These are phyloP conservation scores for Zaprionus obscuricornis DNA, from an alignment of 2,888 invertebrate species.

Conservation along the genomic window DNA sequence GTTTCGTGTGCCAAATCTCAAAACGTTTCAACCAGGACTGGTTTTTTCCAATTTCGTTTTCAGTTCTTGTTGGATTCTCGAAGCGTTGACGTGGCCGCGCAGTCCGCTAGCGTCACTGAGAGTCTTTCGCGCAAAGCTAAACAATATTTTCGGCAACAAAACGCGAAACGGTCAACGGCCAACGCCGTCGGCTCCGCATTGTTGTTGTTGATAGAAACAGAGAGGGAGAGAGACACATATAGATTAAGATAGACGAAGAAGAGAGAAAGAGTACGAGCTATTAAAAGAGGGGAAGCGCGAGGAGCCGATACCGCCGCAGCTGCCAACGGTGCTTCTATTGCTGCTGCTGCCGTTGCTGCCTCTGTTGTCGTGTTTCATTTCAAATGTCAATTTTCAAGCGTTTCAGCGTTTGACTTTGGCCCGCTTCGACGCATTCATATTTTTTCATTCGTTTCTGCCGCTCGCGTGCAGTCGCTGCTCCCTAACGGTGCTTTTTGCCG, in stretches of 20 bases:
- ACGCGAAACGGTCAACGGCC: constrained; percentile 30
- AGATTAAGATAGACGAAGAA: background rate
- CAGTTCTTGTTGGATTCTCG: constrained; percentile 84
- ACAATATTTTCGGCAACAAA: constrained; percentile 39
- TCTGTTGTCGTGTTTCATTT: constrained; percentile 58
- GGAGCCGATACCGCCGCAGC: no score
- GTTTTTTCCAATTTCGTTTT: constrained; percentile 83
- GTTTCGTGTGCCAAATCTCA: constrained; percentile 54
- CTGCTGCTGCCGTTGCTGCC: constrained; percentile 10
- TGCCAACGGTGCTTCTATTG: background rate
- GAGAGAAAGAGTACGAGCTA: constrained; percentile 11
- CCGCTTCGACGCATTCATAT: constrained; percentile 44
- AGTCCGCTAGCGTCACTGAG: constrained; percentile 50
- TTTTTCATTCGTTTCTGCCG: constrained; percentile 67
- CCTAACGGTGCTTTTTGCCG: constrained; percentile 67
- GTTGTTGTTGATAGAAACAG: constrained; percentile 20
- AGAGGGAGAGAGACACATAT: background rate
- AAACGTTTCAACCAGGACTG: constrained; percentile 79
- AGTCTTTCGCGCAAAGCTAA: constrained; percentile 41
- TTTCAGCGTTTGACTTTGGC: constrained; percentile 51
- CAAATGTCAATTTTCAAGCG: constrained; percentile 52
- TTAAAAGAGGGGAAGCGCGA: no score
- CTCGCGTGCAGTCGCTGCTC: constrained; percentile 71
- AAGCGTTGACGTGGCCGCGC: constrained; percentile 80
- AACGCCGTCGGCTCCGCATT: constrained; percentile 51